phyloP scores from a whole-genome alignment of 2,113 vertebrate genomes.

The Ailuropoda melanoleuca region DNA sequence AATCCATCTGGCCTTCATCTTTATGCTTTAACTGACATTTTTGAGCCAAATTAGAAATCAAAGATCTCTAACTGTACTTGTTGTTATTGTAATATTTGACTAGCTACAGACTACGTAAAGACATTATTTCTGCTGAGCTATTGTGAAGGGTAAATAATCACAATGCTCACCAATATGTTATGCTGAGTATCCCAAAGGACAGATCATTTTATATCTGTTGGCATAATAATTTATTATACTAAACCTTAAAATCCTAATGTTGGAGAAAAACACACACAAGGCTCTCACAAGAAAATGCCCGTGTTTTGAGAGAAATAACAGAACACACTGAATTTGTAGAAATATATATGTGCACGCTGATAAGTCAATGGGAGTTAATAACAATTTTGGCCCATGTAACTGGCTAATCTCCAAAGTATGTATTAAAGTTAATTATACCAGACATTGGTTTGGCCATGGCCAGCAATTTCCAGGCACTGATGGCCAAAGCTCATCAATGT shows the following conservation, averaged over 20 bases:
- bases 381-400: slow-evolving; percentile 56
- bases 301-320: slow-evolving; percentile 66
- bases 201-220: slow-evolving; percentile 63
- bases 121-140: slow-evolving; percentile 41
- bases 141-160: slow-evolving; percentile 46
- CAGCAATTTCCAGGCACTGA: slow-evolving; percentile 57
- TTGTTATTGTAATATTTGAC: slow-evolving; percentile 45
- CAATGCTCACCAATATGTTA: slow-evolving; percentile 42
- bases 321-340: slow-evolving; percentile 50
- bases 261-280: slow-evolving; percentile 26
- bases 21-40: slow-evolving; percentile 42
- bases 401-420: slow-evolving; percentile 62
- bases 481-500: slow-evolving; percentile 61
- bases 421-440: slow-evolving; percentile 73
- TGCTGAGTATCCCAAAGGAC: slow-evolving; percentile 56
- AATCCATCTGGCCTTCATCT: slow-evolving; percentile 49
- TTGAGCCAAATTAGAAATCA: slow-evolving; percentile 51
- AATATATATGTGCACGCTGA: slow-evolving; percentile 42
- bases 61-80: slow-evolving; percentile 41
- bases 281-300: slow-evolving; percentile 60
- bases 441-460: slow-evolving; percentile 59
- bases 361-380: slow-evolving; percentile 58
- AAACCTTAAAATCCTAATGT: slow-evolving; percentile 43
- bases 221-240: slow-evolving; percentile 63
- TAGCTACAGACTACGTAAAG: slow-evolving; percentile 59